Base-by-base conservation (phyloP, 2,888 invertebrate species). In the Erebia epiphron region DNA sequence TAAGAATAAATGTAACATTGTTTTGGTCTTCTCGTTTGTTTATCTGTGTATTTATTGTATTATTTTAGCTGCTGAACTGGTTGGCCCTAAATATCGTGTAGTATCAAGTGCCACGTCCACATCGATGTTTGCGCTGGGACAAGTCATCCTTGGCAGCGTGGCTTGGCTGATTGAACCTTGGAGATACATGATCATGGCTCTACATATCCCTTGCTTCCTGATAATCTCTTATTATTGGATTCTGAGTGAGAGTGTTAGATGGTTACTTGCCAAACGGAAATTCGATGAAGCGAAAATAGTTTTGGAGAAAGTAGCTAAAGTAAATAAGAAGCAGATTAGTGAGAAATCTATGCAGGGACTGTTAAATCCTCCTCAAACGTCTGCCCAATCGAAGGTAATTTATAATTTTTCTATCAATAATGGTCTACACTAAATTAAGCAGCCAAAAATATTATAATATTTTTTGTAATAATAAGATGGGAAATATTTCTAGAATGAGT, bases 21-120 rank as follows among this genome's bases (percentile, higher is more conserved):
- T 35, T 35, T 35, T 35, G 35, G 35, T 35, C 35, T 35, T 35
- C 35, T 7, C 35, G 0, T 5, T 35, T 35, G 35, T 35, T 35
- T 7, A 35, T 35, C 5, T 35, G 11, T 35, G n/a, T 26, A 21
- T 18, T 7, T 13, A 35, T 14, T 2, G 14, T 13, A 26, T 14
- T 13, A 54, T 68, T 65, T 81, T 82, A 96, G 96, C 95, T 63
- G 94, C 97, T 71, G 97, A 97, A 84, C 86, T 97, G 75, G 96
- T 97, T 4, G 97, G 97, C 0, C 96, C 96, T 0, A 95, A 95
- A 69, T 95, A 95, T 71, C 94, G 97, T 57, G 96, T 97, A 0
- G 79, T 97, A n/a, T 95, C 95, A 2, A 95, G 96, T 69, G 95
- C 96, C 1, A 88, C 95, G n/a, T 93, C 95, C 14, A 94, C 95